Base-by-base conservation (phyloP, 2,113 vertebrate genomes). In the Pholis gunnellus region DNA sequence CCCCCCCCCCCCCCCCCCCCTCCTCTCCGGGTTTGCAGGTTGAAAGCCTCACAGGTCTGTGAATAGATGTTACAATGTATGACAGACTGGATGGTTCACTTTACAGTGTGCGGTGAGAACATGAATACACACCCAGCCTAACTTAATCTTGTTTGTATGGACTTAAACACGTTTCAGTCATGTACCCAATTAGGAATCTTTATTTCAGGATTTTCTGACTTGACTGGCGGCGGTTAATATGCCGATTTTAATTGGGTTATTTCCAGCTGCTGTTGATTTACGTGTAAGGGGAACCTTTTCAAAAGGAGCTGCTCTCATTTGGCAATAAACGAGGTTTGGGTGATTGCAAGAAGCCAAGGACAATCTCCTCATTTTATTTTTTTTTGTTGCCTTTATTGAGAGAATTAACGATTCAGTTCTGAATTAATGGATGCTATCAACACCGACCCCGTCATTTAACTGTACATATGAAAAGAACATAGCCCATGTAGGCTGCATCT, bases 231-330 rank as follows among this genome's bases (percentile, higher is more conserved):
- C 42, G 56, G n/a, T 27, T 57, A 57, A 6, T 57, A 72, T 36
- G 44, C 69, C 18, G 8, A 42, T 63, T 85, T 85, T 38, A 83
- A 88, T 79, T 80, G 67, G 72, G 73, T 78, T 78, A 82, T 88
- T 81, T 73, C 76, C 81, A 86, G 83, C 78, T 82, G 85, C 83
- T 84, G 86, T 69, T 84, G 75, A 79, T 85, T 82, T 85, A 48
- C 48, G 34, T 60, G 64, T 17, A 67, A 57, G 34, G 34, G 74
- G 54, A 76, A 54, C 13, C 75, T 80, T 83, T 68, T 78, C 64
- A 68, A 74, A 72, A 80, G 69, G 52, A 75, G 15, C 79, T 75
- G 74, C 20, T 68, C 29, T 74, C n/a, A 13, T 86, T 74, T 79
- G 57, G 56, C 50, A 60, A 61, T 72, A 71, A 78, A 87, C 36